Base-by-base conservation (phyloP, 2,113 vertebrate genomes). In the Brachyhypopomus gauderio region DNA sequence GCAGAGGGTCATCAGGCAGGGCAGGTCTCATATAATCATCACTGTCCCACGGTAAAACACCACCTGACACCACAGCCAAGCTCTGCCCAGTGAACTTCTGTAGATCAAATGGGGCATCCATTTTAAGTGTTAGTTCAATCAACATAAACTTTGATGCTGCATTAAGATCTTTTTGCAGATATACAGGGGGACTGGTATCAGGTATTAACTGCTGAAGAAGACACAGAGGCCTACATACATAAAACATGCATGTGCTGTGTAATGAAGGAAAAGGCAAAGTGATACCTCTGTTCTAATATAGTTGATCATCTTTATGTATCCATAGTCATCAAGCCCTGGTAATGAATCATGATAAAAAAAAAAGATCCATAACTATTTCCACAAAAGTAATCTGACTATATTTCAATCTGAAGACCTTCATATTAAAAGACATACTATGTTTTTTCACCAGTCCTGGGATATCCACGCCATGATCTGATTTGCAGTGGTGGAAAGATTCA, bases 241-340 rank as follows among this genome's bases (percentile, higher is more conserved):
- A 19, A 56, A 19, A 67, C 55, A 9, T 20, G 6, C 11, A 60
- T 52, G 11, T 22, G 23, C 30, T 12, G 38, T 66, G 22, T 34
- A 27, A 34, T 52, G 45, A 36, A 19, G 56, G n/a, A 56, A 67
- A 14, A 38, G 55, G 20, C 71, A 78, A 48, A 70, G 4, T 0
- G 34, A 48, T 0, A 92, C 96, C 91, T 90, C 93, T 75, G 90
- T 88, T 41, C 98, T 94, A 78, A 98, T 90, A 74, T 95, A 99
- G 93, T 99, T 99, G 88, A 99, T 95, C 87, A 99, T 91, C 79
- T 97, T 98, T 84, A 99, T 86, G 69, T 96, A 99, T 63, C 96
- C 95, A 84, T 99, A 99, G 92, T 96, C 97, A 74, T 98, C 95
- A 71, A 98, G 94, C 85, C 92, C 98, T 99, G 67, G 11, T 76